These are phyloP conservation scores for Chaetura pelagica DNA, from an alignment of 2,113 vertebrate genomes.

Conservation along the genomic window DNA sequence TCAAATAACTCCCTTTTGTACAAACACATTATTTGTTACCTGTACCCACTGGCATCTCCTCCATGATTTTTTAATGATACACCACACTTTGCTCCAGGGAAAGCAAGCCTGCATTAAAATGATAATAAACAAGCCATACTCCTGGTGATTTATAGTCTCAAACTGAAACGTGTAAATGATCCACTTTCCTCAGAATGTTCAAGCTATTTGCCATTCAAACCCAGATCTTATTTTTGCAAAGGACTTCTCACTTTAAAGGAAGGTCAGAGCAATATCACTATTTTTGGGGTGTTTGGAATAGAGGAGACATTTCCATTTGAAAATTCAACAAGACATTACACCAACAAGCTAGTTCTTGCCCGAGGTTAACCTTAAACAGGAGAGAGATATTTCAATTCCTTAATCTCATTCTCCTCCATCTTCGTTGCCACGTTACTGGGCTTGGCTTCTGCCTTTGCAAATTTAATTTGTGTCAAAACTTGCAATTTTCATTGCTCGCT, in stretches of 20 bases:
- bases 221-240: not conserved
- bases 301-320: constrained; percentile 29
- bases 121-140: not conserved
- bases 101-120: constrained; percentile 6
- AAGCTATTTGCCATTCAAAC: not conserved
- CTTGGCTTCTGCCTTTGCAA: not conserved
- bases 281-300: not conserved
- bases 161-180: not conserved
- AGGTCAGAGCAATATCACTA: constrained; percentile 14
- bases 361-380: not conserved
- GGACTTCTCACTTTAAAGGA: not conserved
- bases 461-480: not conserved
- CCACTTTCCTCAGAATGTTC: constrained; percentile 2
- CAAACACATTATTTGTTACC: not conserved
- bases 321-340: constrained; percentile 15
- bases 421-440: not conserved
- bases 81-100: not conserved
- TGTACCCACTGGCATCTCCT: not conserved
- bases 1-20: not conserved
- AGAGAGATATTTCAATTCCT: not conserved
- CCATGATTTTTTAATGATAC: not conserved
- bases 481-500: not conserved
- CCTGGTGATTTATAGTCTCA: constrained; percentile 15
- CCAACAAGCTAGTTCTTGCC: not conserved
- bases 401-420: not conserved